Conservation (phyloP, 2,113 vertebrate genomes). For the Microtus oregoni region DNA sequence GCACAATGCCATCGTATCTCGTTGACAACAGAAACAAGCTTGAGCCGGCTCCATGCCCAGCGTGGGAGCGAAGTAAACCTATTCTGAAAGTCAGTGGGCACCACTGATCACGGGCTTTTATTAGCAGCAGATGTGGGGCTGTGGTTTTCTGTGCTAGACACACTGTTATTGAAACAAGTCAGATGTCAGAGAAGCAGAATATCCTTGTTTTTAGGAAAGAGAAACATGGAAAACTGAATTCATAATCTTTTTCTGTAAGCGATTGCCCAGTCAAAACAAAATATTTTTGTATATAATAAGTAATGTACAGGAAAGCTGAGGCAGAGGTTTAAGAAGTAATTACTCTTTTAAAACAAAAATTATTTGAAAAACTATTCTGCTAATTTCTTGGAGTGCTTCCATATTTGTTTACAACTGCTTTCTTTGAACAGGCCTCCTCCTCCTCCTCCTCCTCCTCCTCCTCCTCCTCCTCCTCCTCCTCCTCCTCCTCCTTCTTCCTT, state of each 20-base stretch:
- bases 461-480: neutral
- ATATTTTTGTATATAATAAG: neutral
- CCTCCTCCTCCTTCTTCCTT: too few species aligned
- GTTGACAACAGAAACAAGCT: constrained; percentile 77
- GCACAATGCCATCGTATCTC: constrained; percentile 57
- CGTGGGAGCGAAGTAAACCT: constrained; percentile 76
- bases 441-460: too few species aligned
- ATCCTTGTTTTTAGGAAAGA: constrained; percentile 60
- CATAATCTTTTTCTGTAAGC: constrained; percentile 60
- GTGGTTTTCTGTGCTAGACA: constrained; percentile 51
- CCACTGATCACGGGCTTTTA: constrained; percentile 76
- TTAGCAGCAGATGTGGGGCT: constrained; percentile 78
- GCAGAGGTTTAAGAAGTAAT: constrained; percentile 15
- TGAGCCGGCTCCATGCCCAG: constrained; percentile 74
- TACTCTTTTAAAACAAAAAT: neutral
- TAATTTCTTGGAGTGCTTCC: neutral
- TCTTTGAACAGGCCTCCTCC: neutral
- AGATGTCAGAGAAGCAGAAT: constrained; percentile 52
- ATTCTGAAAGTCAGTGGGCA: constrained; percentile 79
- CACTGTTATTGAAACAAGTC: constrained; percentile 68
- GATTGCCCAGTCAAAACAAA: constrained; percentile 23
- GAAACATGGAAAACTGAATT: constrained; percentile 61
- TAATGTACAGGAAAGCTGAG: neutral
- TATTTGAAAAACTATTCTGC: neutral
- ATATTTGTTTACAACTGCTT: neutral